phyloP scores from a whole-genome alignment of 2,888 invertebrate species.

The Pseudoips prasinana region DNA sequence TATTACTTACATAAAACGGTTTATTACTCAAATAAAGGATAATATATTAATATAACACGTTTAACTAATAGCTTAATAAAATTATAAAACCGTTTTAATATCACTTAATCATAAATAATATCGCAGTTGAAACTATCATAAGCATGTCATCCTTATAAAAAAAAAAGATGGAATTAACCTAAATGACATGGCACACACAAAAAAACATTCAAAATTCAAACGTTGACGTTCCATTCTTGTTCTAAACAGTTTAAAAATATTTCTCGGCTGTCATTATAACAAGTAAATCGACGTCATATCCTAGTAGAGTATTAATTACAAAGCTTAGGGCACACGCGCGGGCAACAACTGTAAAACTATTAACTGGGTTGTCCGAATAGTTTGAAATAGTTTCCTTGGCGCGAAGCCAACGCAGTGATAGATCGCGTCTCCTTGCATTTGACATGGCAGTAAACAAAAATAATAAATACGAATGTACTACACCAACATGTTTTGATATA shows the following conservation, averaged over 20 bases:
- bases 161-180: constrained; percentile 7
- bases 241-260: too few relatives aligned
- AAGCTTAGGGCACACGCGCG: constrained; percentile 56
- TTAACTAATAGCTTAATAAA: constrained; percentile 10
- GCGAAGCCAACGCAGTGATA: constrained; percentile 63
- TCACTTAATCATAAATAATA: constrained; percentile 39
- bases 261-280: too few relatives aligned
- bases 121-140: constrained; percentile 34
- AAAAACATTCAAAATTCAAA: constrained; percentile 5
- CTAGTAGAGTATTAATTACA: constrained; percentile 60
- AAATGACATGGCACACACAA: constrained; percentile 15
- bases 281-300: constrained; percentile 40
- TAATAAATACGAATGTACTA: constrained; percentile 60
- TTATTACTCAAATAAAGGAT: constrained; percentile 15
- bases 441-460: constrained; percentile 73
- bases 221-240: constrained; percentile 5
- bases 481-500: constrained; percentile 58
- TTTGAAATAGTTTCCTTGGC: constrained; percentile 74
- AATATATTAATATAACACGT: constrained; percentile 24
- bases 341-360: constrained; percentile 68
- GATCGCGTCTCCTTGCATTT: constrained; percentile 64
- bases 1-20: constrained; percentile 9
- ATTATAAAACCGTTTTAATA: constrained; percentile 29
- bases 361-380: constrained; percentile 62
- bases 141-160: constrained; percentile 22